These are phyloP conservation scores for honey bee (Apis mellifera) DNA, from an alignment of 1,140 invertebrate genomes.

Conservation along the genomic window DNA sequence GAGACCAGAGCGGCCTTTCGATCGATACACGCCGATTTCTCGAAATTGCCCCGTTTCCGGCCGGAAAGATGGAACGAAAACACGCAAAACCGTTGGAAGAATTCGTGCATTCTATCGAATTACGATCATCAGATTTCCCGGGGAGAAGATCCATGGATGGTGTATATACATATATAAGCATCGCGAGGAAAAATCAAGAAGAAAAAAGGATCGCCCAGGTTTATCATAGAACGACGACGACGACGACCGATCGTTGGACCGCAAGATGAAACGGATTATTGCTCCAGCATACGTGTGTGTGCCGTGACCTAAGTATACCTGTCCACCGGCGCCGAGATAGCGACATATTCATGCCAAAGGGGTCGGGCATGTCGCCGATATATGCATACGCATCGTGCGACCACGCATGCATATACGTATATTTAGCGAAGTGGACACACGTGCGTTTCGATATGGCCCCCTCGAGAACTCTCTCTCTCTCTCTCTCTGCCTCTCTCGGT, in stretches of 20 bases:
- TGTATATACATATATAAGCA: too few species aligned
- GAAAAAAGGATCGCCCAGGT: constrained; percentile 45
- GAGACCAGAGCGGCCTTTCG: neutral
- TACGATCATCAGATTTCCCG: neutral
- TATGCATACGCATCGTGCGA: constrained; percentile 31
- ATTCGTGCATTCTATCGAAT: constrained; percentile 18
- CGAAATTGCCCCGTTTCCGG: neutral
- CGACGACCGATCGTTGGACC: constrained; percentile 45
- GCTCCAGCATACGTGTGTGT: constrained; percentile 55
- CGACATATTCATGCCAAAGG: constrained; percentile 62
- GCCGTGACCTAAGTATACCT: constrained; percentile 52
- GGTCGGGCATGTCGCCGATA: constrained; percentile 38
- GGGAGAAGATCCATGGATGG: constrained; percentile 41
- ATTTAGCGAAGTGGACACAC: constrained; percentile 7
- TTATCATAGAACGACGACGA: constrained; percentile 43
- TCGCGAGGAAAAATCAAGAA: too few species aligned
- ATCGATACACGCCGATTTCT: neutral
- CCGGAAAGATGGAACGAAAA: too few species aligned
- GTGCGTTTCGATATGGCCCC: constrained; percentile 39
- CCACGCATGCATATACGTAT: neutral
- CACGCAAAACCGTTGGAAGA: neutral
- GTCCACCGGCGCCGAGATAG: constrained; percentile 59
- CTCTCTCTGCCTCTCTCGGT: too few species aligned
- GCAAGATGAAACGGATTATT: constrained; percentile 67
- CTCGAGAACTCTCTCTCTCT: neutral